These are phyloP conservation scores for Taphrorychus bicolor DNA, from an alignment of 2,888 invertebrate genomes.

Conservation along the genomic window DNA sequence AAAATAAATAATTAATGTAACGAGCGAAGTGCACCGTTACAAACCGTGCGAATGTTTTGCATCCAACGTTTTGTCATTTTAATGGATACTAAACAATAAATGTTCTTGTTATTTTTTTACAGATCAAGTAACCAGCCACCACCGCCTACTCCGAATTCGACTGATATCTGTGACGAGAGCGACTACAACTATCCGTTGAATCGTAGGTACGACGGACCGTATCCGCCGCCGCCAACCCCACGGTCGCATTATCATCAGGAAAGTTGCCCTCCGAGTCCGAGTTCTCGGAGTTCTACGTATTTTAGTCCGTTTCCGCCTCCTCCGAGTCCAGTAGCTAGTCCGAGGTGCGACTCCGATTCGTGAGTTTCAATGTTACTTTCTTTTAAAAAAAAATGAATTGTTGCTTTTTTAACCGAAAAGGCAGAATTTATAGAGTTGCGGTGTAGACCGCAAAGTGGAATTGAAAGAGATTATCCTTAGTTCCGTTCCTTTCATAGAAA, in stretches of 20 bases:
- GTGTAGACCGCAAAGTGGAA: not conserved
- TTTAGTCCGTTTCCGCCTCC: constrained; percentile 85
- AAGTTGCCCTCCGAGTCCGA: constrained; percentile 72
- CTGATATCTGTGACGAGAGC: constrained; percentile 91
- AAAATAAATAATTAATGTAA: no score
- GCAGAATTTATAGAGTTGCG: not conserved
- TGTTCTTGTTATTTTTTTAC: not conserved
- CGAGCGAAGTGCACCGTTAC: no score
- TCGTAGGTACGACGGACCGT: constrained; percentile 67
- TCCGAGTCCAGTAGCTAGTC: constrained; percentile 79
- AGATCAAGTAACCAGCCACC: constrained; percentile 78
- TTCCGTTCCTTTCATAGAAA: not conserved
- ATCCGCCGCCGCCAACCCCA: constrained; percentile 80
- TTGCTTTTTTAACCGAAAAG: not conserved
- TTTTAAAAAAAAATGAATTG: no score
- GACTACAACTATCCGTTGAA: constrained; percentile 73
- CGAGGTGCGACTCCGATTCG: constrained; percentile 59
- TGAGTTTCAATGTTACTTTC: no score
- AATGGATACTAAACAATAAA: no score
- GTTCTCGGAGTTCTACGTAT: constrained; percentile 79
- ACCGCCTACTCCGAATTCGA: constrained; percentile 93
- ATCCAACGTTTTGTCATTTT: not conserved
- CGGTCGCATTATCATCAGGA: constrained; percentile 78
- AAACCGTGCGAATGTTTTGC: not conserved
- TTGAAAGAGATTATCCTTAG: not conserved